A percentile compares a stretch with the other conserved stretches of the same genome.
Conservation (phyloP, 2,888 invertebrate species). For the Emmelina monodactyla region DNA sequence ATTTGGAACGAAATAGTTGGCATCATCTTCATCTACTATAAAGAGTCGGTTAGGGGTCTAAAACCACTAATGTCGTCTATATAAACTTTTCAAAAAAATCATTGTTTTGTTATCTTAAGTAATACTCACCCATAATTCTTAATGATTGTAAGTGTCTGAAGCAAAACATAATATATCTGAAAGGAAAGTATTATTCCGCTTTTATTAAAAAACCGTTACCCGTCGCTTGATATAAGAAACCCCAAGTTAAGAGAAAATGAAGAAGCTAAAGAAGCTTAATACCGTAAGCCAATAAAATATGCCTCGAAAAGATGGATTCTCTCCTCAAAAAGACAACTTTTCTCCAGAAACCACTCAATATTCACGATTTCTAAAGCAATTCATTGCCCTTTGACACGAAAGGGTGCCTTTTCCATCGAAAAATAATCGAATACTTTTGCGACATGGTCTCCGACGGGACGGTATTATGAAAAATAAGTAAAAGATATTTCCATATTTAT, state of each 20-base stretch:
- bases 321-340: neutral
- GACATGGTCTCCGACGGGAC: no score
- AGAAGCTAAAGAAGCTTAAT: neutral
- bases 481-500: no score
- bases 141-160: neutral
- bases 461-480: no score
- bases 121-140: neutral
- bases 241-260: neutral
- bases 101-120: neutral
- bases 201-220: neutral
- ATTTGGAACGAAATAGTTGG: no score
- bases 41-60: no score
- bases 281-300: neutral
- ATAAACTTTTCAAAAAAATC: neutral
- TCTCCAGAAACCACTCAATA: neutral
- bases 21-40: no score
- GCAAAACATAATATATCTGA: neutral
- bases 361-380: neutral
- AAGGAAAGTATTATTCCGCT: neutral
- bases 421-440: constrained; percentile 7
- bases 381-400: constrained; percentile 1
- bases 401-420: constrained; percentile 1
- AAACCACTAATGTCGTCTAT: neutral
- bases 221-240: no score
- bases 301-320: neutral